phyloP scores from a whole-genome alignment of 1,140 invertebrate genomes.

The Polypedilum vanderplanki region DNA sequence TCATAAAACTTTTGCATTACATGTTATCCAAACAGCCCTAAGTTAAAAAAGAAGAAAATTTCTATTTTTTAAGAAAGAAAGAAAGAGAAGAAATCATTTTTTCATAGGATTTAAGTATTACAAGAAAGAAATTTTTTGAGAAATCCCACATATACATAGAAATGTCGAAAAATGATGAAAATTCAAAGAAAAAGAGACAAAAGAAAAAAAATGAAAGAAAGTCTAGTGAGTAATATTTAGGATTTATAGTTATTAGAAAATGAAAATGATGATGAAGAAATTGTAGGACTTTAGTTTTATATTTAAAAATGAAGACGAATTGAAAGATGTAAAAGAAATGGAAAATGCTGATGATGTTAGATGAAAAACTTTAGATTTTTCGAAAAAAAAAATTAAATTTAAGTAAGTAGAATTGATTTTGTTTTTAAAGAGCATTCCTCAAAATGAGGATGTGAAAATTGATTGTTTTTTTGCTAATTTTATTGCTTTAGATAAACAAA shows the following conservation, averaged over 20 bases:
- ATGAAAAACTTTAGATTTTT: not conserved
- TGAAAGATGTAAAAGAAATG: not conserved
- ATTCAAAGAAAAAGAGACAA: not conserved
- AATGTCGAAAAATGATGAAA: not conserved
- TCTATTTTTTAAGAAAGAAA: constrained; percentile 23
- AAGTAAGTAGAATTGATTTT: constrained; percentile 1
- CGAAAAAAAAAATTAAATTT: not conserved
- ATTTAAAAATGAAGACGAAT: not conserved
- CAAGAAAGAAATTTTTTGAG: not conserved
- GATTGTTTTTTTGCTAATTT: not conserved
- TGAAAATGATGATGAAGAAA: constrained; percentile 21
- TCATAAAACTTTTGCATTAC: no score
- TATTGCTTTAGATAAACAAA: not conserved
- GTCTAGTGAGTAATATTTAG: constrained; percentile 28
- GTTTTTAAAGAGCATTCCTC: not conserved
- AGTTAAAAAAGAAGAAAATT: not conserved
- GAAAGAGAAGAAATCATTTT: not conserved
- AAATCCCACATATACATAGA: not conserved
- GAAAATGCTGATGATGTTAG: not conserved
- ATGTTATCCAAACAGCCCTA: no score
- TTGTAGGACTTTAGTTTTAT: constrained; percentile 28
- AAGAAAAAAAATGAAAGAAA: not conserved
- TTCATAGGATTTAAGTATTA: constrained; percentile 27
- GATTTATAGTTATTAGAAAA: constrained; percentile 27
- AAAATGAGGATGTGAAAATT: not conserved